These are phyloP conservation scores for Prochilodus magdalenae DNA, from an alignment of 2,113 vertebrate species.

Conservation along the genomic window DNA sequence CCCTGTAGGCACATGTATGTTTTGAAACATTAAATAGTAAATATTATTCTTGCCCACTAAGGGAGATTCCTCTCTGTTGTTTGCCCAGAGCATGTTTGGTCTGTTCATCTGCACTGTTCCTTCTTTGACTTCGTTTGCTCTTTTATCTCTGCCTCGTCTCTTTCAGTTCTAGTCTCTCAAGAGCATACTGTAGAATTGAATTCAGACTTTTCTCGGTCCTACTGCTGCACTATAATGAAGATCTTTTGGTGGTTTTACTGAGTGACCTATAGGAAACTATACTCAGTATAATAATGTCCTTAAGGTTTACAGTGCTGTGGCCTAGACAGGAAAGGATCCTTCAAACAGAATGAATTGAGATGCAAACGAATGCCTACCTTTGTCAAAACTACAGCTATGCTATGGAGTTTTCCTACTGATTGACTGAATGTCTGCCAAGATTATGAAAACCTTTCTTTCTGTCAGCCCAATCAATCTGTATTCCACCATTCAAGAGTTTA, in stretches of 20 bases:
- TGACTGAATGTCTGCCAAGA: neutral
- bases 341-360: neutral
- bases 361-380: neutral
- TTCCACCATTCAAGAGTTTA: neutral
- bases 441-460: neutral
- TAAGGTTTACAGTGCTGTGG: neutral
- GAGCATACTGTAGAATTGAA: neutral
- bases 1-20: constrained; percentile 33
- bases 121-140: constrained; percentile 6
- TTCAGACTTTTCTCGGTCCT: neutral
- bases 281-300: neutral
- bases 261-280: neutral
- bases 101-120: constrained; percentile 15
- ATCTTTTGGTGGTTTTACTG: neutral
- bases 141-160: constrained; percentile 25
- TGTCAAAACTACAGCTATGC: neutral
- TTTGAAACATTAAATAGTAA: constrained; percentile 68
- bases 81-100: constrained; percentile 41
- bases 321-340: neutral
- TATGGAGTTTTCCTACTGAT: neutral
- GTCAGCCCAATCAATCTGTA: neutral
- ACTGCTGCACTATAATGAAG: constrained; percentile 6
- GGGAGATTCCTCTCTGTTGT: constrained; percentile 55
- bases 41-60: constrained; percentile 67
- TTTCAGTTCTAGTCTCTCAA: neutral